A percentile compares a stretch with the other conserved stretches of the same genome.
phyloP scores from a whole-genome alignment of 2,888 invertebrate genomes.

The Ectropis crepuscularia region DNA sequence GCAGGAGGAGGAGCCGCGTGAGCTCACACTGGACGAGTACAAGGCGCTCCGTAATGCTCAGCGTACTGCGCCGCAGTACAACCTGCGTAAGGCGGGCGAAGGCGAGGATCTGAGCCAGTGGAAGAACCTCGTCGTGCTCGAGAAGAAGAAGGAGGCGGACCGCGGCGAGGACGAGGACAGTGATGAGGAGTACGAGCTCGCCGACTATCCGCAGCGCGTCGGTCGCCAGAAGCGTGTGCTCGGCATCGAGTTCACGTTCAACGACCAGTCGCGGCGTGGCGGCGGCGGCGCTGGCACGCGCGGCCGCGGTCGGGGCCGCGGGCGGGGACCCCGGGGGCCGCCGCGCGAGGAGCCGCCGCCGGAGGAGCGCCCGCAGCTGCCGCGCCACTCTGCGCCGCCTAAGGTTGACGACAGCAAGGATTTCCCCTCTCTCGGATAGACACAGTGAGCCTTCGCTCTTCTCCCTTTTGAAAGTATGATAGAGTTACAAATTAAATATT shows the following conservation, averaged over 20 bases:
- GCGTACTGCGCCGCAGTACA: conserved; percentile 94
- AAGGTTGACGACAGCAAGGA: conserved; percentile 98
- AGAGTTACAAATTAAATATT: conserved; percentile 83
- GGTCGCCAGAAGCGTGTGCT: conserved; percentile 94
- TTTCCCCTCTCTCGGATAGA: conserved; percentile 96
- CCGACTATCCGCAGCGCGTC: conserved; percentile 93
- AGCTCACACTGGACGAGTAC: conserved; percentile 97
- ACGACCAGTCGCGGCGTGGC: conserved; percentile 90
- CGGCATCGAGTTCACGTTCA: conserved; percentile 95
- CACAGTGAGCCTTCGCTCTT: conserved; percentile 71
- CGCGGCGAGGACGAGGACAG: conserved; percentile 86
- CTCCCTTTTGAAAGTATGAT: conserved; percentile 78
- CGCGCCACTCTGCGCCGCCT: conserved; percentile 85
- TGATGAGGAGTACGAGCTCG: conserved; percentile 90
- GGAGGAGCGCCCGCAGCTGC: conserved; percentile 69
- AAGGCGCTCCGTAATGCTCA: conserved; percentile 92
- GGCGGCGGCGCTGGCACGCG: conserved; percentile 87
- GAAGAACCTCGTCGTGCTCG: conserved; percentile 95
- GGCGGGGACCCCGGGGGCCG: conserved; percentile 69
- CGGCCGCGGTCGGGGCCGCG: conserved; percentile 84
- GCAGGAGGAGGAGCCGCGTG: conserved; percentile 91
- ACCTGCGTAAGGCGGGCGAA: conserved; percentile 96
- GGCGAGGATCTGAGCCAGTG: conserved; percentile 96
- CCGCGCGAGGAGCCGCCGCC: conserved; percentile 66
- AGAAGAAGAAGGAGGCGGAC: conserved; percentile 90